Percentiles rank a stretch among this genome's conserved stretches.
Evolutionary conservation across 2,113 vertebrate species (phyloP).

Genomic region (Melanostigma gelatinosum): DNA sequence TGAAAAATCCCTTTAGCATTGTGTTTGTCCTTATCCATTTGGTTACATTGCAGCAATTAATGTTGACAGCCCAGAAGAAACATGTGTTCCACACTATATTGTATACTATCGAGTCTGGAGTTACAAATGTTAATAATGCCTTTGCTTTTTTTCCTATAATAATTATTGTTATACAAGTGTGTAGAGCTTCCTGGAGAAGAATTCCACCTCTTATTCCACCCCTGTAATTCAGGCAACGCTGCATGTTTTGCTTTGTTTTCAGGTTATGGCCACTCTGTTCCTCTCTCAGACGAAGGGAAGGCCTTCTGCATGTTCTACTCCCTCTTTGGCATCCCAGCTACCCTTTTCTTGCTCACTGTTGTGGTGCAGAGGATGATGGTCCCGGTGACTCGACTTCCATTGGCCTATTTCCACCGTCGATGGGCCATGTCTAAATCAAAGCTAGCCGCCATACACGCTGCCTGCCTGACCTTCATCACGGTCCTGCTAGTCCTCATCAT

Average conservation of each 20-base stretch:
- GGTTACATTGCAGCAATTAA: neutral
- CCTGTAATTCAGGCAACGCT: conserved; percentile 23
- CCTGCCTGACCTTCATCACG: conserved; percentile 80
- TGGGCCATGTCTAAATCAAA: conserved; percentile 89
- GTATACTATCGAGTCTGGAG: neutral
- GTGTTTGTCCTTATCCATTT: too few species aligned
- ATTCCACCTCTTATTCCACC: conserved; percentile 12
- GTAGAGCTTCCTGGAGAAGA: conserved; percentile 15
- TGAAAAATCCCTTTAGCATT: too few species aligned
- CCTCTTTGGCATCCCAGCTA: conserved; percentile 92
- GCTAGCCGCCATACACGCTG: conserved; percentile 86
- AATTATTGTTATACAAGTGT: conserved; percentile 23
- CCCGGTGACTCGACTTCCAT: conserved; percentile 84
- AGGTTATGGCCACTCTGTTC: conserved; percentile 97
- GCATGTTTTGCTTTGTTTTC: conserved; percentile 42
- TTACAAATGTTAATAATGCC: neutral
- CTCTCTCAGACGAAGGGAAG: conserved; percentile 95
- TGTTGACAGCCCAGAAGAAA: neutral
- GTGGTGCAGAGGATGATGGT: conserved; percentile 91
- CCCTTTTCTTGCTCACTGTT: conserved; percentile 92
- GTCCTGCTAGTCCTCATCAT: conserved; percentile 88
- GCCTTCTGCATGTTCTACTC: conserved; percentile 96
- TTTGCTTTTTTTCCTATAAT: neutral
- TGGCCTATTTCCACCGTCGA: conserved; percentile 88
- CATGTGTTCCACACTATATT: neutral